Evolutionary conservation across 2,888 invertebrate genomes (phyloP), one percentile per base, ranked within the genome.

Genomic region (Acanthoscelides obtectus): DNA sequence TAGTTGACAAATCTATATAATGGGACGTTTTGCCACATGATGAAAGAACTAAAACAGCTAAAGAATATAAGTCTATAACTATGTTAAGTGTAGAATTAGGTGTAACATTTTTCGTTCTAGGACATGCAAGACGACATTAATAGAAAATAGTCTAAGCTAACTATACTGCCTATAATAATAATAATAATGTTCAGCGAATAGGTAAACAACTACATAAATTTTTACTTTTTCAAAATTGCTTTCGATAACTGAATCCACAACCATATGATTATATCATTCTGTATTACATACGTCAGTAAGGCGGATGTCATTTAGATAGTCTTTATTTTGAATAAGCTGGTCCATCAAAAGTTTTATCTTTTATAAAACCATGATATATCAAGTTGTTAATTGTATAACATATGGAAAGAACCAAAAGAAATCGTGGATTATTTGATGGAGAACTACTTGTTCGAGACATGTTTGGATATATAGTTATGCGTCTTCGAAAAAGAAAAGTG

Each of bases 91-190:
- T 78, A 83, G 82, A 83, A 82, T 81, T 22, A 80, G 82, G 82
- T 72, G 80, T 77, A 74, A 76, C 79, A 81, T 79, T 79, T 77
- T 81, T 81, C 81, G 80, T 82, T 81, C 84, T 84, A 84, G 82
- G 81, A 80, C 85, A 85, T 84, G 85, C 84, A 84, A 83, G 83
- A 82, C 82, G 83, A 83, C 81, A 81, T 21, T 66, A 22, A 66
- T 22, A 21, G 66, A 66, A 81, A 81, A 83, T 22, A 79, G 80
- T 82, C 83, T 81, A 83, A 80, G 81, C 84, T 84, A 84, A 81
- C 5, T 66, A 81, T 84, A 85, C 82, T 82, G 82, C 81, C 84
- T 85, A 83, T 79, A 83, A 82, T 82, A 79, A 82, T 81, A 83
- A 83, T 83, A 84, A 83, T 82, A 83, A 83, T 66, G 66, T 21